phyloP scores from a whole-genome alignment of 2,888 invertebrate species.

The Rhodophaea formosa region DNA sequence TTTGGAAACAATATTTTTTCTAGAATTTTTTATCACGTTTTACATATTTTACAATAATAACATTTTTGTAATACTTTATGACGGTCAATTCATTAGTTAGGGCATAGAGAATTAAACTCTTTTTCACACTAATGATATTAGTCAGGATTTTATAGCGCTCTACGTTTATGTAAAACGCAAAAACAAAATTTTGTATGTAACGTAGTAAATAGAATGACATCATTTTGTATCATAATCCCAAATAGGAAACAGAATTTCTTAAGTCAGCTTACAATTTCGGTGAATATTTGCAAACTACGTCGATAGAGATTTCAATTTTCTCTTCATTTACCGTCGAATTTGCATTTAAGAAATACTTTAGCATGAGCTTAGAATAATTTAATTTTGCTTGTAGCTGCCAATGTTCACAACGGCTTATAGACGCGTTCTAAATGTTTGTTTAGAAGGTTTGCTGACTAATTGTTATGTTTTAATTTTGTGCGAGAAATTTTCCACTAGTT shows the following conservation, averaged over 20 bases:
- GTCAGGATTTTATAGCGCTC: too few relatives aligned
- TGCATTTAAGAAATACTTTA: conserved; percentile 21
- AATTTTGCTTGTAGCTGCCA: conserved; percentile 23
- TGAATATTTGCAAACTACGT: conserved; percentile 14
- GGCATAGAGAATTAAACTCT: too few relatives aligned
- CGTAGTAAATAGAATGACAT: too few relatives aligned
- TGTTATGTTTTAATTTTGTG: neutral
- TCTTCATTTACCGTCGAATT: conserved; percentile 13
- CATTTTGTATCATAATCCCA: neutral
- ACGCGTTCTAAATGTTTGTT: neutral
- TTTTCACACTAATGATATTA: too few relatives aligned
- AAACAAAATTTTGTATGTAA: too few relatives aligned
- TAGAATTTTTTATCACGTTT: too few relatives aligned
- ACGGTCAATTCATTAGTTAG: too few relatives aligned
- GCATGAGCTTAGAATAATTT: conserved; percentile 25
- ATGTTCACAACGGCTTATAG: conserved; percentile 9
- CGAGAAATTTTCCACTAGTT: neutral
- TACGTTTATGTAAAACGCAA: too few relatives aligned
- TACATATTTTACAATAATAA: too few relatives aligned
- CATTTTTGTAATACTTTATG: too few relatives aligned
- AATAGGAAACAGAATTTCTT: neutral
- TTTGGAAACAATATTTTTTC: too few relatives aligned
- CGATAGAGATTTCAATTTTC: conserved; percentile 22
- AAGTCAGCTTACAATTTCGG: neutral
- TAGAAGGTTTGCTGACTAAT: neutral